Conservation (phyloP, 2,888 invertebrate genomes). For the Campaea margaritaria region DNA sequence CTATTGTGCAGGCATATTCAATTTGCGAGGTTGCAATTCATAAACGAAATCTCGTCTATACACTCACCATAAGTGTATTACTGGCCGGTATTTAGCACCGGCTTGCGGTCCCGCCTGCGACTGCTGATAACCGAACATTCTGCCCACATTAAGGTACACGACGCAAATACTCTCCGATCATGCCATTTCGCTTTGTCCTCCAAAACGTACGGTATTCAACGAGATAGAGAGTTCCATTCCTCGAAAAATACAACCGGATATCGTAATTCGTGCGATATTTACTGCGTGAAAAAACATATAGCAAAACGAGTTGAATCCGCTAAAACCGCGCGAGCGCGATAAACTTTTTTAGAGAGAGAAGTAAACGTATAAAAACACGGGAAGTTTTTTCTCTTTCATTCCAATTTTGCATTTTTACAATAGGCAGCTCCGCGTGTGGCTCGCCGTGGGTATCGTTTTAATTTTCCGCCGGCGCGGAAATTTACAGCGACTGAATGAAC, state of each 20-base stretch:
- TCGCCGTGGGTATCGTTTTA: slow-evolving; percentile 81
- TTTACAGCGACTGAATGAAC: slow-evolving; percentile 80
- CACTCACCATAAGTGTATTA: slow-evolving; percentile 75
- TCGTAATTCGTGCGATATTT: slow-evolving; percentile 34
- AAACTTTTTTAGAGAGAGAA: slow-evolving; percentile 62
- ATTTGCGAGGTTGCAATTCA: slow-evolving; percentile 70
- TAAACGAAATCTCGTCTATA: slow-evolving; percentile 70
- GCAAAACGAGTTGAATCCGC: slow-evolving; percentile 48
- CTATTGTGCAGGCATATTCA: slow-evolving; percentile 65
- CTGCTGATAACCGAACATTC: slow-evolving; percentile 67
- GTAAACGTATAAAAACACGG: slow-evolving; percentile 68
- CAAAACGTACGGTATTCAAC: slow-evolving; percentile 34
- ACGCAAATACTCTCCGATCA: slow-evolving; percentile 42
- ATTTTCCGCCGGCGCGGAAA: slow-evolving; percentile 81
- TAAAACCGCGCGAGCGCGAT: slow-evolving; percentile 56
- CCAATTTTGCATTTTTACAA: slow-evolving; percentile 69
- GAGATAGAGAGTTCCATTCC: slow-evolving; percentile 16
- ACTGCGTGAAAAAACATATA: slow-evolving; percentile 38
- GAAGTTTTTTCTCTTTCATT: slow-evolving; percentile 65
- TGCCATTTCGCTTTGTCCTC: slow-evolving; percentile 56
- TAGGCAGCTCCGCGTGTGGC: slow-evolving; percentile 45
- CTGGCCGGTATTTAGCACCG: slow-evolving; percentile 69
- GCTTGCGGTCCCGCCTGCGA: slow-evolving; percentile 73
- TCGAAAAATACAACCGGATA: slow-evolving; percentile 49
- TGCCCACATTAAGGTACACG: slow-evolving; percentile 56